Conservation (phyloP, 2,888 invertebrate species). For the Yponomeuta cagnagella region DNA sequence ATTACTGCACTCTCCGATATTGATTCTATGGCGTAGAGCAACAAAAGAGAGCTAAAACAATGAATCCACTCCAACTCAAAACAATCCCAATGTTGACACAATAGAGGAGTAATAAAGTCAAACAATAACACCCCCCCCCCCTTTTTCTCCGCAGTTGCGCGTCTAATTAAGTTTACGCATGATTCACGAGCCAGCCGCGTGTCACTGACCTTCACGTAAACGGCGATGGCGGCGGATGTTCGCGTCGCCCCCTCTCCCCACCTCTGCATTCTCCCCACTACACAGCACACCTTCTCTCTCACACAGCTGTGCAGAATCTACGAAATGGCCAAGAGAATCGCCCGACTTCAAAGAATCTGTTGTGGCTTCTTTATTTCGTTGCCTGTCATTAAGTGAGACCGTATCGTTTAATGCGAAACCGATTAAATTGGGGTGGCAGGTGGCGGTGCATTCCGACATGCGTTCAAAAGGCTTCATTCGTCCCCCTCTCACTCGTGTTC, state of each 20-base stretch:
- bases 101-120: slow-evolving; percentile 9
- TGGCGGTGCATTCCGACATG: slow-evolving; percentile 56
- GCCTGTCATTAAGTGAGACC: not conserved
- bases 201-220: slow-evolving; percentile 64
- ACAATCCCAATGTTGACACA: not conserved
- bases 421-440: slow-evolving; percentile 15
- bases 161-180: slow-evolving; percentile 46
- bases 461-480: slow-evolving; percentile 35
- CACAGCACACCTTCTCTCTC: slow-evolving; percentile 8
- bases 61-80: not conserved
- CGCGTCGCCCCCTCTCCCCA: slow-evolving; percentile 16
- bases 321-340: not conserved
- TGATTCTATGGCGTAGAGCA: not conserved
- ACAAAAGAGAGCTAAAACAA: not conserved
- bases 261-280: not conserved
- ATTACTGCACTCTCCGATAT: not conserved
- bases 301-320: not conserved
- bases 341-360: not conserved
- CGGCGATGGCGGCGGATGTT: slow-evolving; percentile 46
- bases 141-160: slow-evolving; percentile 25
- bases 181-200: slow-evolving; percentile 44
- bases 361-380: not conserved
- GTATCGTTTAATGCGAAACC: slow-evolving; percentile 11
- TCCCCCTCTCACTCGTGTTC: slow-evolving; percentile 43
- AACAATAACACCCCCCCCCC: slow-evolving; percentile 20